phyloP scores from a whole-genome alignment of 2,113 vertebrate genomes.

The Hippoglossus stenolepis region DNA sequence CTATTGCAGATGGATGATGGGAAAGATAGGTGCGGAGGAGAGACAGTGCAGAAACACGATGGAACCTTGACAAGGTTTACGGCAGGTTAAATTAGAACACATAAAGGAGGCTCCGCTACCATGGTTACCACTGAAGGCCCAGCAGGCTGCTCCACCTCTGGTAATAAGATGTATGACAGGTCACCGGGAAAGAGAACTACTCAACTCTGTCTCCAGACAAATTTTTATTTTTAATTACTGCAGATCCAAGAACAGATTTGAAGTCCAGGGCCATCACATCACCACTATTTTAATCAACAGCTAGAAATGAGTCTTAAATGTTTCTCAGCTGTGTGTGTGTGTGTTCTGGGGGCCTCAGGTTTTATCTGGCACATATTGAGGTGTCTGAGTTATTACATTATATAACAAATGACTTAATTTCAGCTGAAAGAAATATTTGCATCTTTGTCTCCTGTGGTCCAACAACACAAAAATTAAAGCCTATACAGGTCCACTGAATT shows the following conservation, averaged over 20 bases:
- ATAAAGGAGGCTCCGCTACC: slow-evolving; percentile 3
- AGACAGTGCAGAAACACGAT: neutral
- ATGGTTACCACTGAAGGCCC: slow-evolving; percentile 14
- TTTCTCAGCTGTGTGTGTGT: neutral
- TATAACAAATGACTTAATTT: too few relatives aligned
- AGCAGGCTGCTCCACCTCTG: slow-evolving; percentile 1
- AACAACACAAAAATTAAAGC: too few relatives aligned
- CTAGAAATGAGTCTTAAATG: too few relatives aligned
- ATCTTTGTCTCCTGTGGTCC: too few relatives aligned
- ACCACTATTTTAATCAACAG: too few relatives aligned
- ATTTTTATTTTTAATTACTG: neutral
- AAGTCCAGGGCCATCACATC: neutral
- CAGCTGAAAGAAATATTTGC: too few relatives aligned
- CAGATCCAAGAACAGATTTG: neutral
- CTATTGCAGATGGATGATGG: neutral
- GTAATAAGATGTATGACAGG: neutral
- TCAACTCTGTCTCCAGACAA: neutral
- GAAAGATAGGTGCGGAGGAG: neutral
- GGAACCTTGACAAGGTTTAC: slow-evolving; percentile 4
- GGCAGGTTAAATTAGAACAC: neutral
- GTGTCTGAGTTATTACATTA: too few relatives aligned
- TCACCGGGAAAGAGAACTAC: neutral
- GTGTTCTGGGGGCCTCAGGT: too few relatives aligned
- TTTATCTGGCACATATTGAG: too few relatives aligned
- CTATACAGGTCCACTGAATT: too few relatives aligned